Base-by-base conservation (phyloP, 2,888 invertebrate species). In the Xylota segnis region DNA sequence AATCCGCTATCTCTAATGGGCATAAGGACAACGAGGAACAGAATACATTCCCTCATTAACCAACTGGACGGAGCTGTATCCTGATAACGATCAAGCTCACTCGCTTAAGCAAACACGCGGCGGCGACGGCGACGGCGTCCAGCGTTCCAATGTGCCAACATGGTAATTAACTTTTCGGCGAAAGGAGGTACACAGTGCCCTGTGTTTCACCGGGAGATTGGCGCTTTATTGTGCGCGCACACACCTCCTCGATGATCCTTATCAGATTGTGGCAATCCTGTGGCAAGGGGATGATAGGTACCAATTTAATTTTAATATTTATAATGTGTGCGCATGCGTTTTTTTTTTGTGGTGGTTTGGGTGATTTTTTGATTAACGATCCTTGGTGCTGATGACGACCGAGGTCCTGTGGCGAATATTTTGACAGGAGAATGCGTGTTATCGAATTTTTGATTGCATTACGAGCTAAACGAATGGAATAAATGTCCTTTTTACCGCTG, bases 361-460 rank as follows among this genome's bases (percentile, higher is more conserved):
- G 68, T 7, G 77, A 70, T 70, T 70, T 9, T 63, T 78, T 78
- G 78, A 78, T 78, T 78, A 78, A 78, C 66, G 76, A 76, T 68
- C 66, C 32, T 16, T 29, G 40, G 16, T 14, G 9, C 43, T 12
- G 34, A 68, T 29, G 29, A 68, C 32, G 50, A 37, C 56, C 56
- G 56, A 65, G 18, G 54, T 71, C 63, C 52, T 54, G 32, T 61
- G 32, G 66, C 37, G 68, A 47, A 50, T 78, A 74, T 83, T 79
- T 83, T 78, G 83, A 83, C 83, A 83, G 74, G 14, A 74, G 72
- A 79, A 79, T 83, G 83, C 83, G 63, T 74, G 78, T 84, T 84
- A 84, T 84, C 84, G 47, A 75, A 75, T 75, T 75, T 74, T 75
- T 10, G 52, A 75, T 83, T 54, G 47, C 56, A 79, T 75, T 83